Base-by-base conservation (phyloP, 2,113 vertebrate species). In the Coregonus clupeaformis region DNA sequence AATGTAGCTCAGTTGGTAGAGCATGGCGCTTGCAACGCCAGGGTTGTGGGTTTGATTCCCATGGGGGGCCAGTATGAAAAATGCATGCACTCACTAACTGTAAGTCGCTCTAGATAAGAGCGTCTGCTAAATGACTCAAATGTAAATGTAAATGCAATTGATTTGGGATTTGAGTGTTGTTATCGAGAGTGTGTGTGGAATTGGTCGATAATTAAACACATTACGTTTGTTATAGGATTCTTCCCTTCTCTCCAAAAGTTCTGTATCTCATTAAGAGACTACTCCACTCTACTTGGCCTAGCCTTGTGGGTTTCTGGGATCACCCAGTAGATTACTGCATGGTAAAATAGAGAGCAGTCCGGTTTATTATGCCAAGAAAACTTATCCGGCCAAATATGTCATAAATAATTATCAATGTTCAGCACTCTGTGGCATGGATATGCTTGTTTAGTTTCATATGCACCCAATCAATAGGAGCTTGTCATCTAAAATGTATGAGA, bases 371-470 rank as follows among this genome's bases (percentile, higher is more conserved):
- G 80, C 83, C 86, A 82, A 86, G 69, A 88, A 88, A 88, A 78
- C 85, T 4, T 86, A 78, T 78, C 82, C 82, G 84, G 73, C 73
- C 87, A 91, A 90, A 92, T 88, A 89, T 88, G 87, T 91, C 85
- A 89, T 92, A 91, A 92, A 92, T 93, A 91, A 93, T 93, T 87
- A 92, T 91, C 84, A 84, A 77, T 90, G 86, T 90, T 89, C 89
- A 82, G 79, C 79, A 86, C 90, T 91, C 84, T 80, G 84, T 90
- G 90, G 86, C 87, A 90, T 89, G 90, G 91, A 94, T 91, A 90
- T 90, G 83, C 92, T 91, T 92, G 90, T 93, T 93, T 93, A 91
- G 90, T 89, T 93, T 92, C 91, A 91, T 91, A 91, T 90, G 82
- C 75, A 81, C 82, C 82, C 85, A 88, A 90, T 94, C 92, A 91